Conservation (phyloP, 2,113 vertebrate genomes). For the Conger conger region DNA sequence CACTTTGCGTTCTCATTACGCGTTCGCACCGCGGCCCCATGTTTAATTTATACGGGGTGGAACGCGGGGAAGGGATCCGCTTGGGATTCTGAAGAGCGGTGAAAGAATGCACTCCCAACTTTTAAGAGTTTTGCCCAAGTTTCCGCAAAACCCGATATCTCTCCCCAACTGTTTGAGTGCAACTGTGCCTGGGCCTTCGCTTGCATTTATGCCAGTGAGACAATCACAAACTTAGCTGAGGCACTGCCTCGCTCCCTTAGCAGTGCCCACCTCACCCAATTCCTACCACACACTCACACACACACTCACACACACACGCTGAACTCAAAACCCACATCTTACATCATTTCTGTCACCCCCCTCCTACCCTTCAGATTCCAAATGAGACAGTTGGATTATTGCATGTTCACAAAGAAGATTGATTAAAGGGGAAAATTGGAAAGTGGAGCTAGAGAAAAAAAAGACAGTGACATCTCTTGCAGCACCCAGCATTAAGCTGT, state of each 20-base stretch:
- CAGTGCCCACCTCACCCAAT: no score
- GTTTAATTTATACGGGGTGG: conserved; percentile 55
- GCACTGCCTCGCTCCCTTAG: no score
- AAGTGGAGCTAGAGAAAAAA: background rate
- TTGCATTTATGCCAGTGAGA: background rate
- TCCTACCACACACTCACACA: no score
- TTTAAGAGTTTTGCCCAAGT: background rate
- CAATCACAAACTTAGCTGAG: background rate
- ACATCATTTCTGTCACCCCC: background rate
- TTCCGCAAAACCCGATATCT: background rate
- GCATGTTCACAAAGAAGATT: background rate
- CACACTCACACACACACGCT: background rate
- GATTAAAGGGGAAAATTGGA: background rate
- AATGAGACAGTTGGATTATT: background rate
- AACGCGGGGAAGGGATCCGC: conserved; percentile 9
- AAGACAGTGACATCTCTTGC: background rate
- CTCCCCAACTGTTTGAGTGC: background rate
- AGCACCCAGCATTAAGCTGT: background rate
- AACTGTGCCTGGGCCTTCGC: background rate
- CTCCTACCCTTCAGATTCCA: background rate
- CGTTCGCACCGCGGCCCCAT: conserved; percentile 56
- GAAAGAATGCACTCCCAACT: background rate
- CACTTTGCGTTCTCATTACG: conserved; percentile 52
- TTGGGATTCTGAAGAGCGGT: background rate
- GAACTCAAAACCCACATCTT: background rate